Percentiles rank a stretch among this genome's conserved stretches.
These are phyloP conservation scores for Holotrichia oblita DNA, from an alignment of 1,140 invertebrate genomes.

Conservation along the genomic window DNA sequence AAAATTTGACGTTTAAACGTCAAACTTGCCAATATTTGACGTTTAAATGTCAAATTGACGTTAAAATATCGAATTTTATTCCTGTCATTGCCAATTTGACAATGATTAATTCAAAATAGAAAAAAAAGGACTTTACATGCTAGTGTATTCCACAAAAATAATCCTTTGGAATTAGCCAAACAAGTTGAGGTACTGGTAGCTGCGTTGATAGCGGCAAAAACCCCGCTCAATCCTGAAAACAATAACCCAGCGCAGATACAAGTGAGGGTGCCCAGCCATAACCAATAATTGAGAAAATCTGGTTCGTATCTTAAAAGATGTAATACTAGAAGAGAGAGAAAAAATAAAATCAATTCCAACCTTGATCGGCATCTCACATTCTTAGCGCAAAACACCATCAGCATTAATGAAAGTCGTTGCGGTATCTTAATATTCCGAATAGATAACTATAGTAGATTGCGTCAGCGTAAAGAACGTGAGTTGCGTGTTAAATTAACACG, in stretches of 20 bases:
- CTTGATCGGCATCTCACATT: too few relatives aligned
- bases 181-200: slow-evolving; percentile 77
- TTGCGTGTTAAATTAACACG: too few relatives aligned
- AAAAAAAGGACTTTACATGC: too few relatives aligned
- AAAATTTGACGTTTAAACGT: too few relatives aligned
- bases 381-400: too few relatives aligned
- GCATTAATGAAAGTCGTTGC: neutral
- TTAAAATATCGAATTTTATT: too few relatives aligned
- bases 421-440: neutral
- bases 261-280: slow-evolving; percentile 77
- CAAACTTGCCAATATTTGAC: too few relatives aligned
- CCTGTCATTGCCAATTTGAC: too few relatives aligned
- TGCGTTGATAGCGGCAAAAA: slow-evolving; percentile 82
- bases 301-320: slow-evolving; percentile 70
- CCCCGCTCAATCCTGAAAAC: slow-evolving; percentile 73
- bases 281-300: slow-evolving; percentile 73
- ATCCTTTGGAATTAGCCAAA: slow-evolving; percentile 77
- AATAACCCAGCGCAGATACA: slow-evolving; percentile 72
- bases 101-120: too few relatives aligned
- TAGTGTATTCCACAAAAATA: slow-evolving; percentile 81
- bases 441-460: too few relatives aligned
- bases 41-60: too few relatives aligned
- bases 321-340: slow-evolving; percentile 62
- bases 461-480: too few relatives aligned
- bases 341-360: neutral